Evolutionary conservation across 1,140 invertebrate genomes (phyloP), one percentile per base, ranked within the genome.

Genomic region (Drosophila bifasciata): DNA sequence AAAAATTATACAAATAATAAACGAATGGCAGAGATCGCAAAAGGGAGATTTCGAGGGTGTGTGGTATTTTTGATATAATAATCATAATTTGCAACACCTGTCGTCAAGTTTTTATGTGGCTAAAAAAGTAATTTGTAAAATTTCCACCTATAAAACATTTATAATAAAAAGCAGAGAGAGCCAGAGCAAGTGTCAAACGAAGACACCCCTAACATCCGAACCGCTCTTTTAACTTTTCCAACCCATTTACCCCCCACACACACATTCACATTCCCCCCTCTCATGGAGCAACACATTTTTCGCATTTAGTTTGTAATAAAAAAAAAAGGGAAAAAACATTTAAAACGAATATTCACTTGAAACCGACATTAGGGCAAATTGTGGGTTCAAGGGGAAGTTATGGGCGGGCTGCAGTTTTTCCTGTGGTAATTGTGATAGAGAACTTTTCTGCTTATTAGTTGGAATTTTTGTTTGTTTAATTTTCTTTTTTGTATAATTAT

Each of bases 101-200:
- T 77, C 81, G 56, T 70, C 81, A 76, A 70, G 56, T 69, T 85
- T 79, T 86, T 69, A 73, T 79, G 70, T 25, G 48, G 64, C 62
- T 79, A 71, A 79, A 86, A 85, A 85, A 67, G 81, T 81, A 85
- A 85, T 85, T 86, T 81, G 68, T 50, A 46, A 77, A 81, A 85
- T 81, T 67, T 57, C 8, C 68, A 66, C 51, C 81, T 72, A 80
- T 85, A 85, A 85, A 85, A 77, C 80, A 85, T 86, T 85, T 69
- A 69, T 50, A 71, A 80, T 76, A 64, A 64, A 79, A 77, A 67
- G 46, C 8, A 23, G 17, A 51, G 13, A 32, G 55, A 61, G 51
- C 25, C 53, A 45, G 21, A 45, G 21, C 58, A 67, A 84, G 62
- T 68, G 79, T 64, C 71, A 76, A 36, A 61, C 53, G 19, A 39